A percentile compares a stretch with the other conserved stretches of the same genome.
Conservation (phyloP, 2,888 invertebrate genomes). For the Oligia latruncula region DNA sequence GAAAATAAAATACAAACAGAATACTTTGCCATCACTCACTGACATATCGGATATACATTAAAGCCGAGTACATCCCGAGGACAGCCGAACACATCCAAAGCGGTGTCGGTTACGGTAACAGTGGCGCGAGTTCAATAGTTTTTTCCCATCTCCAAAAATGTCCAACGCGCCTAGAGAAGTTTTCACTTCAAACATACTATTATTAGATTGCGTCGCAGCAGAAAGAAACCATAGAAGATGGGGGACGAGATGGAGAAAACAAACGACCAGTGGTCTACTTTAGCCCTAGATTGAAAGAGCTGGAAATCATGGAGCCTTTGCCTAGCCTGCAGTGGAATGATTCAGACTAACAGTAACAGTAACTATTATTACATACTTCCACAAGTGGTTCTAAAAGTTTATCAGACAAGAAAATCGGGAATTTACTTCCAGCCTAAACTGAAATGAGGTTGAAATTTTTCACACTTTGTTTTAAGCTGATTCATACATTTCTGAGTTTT, state of each 20-base stretch:
- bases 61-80: too few species aligned
- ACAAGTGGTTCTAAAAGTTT: neutral
- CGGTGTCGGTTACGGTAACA: too few species aligned
- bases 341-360: neutral
- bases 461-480: conserved; percentile 57
- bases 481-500: conserved; percentile 21
- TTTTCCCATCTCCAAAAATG: too few species aligned
- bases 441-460: conserved; percentile 76
- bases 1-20: too few species aligned
- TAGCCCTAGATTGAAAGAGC: neutral
- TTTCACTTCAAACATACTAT: neutral
- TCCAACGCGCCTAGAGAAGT: too few species aligned
- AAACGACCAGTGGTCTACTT: neutral
- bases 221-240: too few species aligned
- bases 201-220: neutral
- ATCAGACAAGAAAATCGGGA: neutral
- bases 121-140: too few species aligned
- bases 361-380: neutral
- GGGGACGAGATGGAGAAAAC: neutral
- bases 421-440: conserved; percentile 60
- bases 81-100: too few species aligned
- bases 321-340: neutral
- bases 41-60: too few species aligned
- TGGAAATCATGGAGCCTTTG: neutral
- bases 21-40: too few species aligned